Evolutionary conservation across 2,797 vertebrate species (phyloP), one percentile per base, ranked within the genome.

Genomic region (Tamandua tetradactyla): DNA sequence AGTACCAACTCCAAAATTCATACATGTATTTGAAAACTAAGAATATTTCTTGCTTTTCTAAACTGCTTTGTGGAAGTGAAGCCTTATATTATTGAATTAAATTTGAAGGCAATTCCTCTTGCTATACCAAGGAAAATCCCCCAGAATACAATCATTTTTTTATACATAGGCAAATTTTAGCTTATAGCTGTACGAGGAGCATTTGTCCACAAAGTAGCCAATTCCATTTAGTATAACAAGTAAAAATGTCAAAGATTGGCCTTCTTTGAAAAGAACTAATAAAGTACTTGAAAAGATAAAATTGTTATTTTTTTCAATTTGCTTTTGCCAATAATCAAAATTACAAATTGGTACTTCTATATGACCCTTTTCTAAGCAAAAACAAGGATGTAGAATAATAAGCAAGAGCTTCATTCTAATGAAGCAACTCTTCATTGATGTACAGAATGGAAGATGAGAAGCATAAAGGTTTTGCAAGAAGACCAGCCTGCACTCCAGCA

Each of bases 211-310:
- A 71, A 6, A 64, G n/a, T 49, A 18, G 7, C 3, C 32, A 93
- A 81, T 59, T 57, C 49, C 30, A 68, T 71, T 78, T 91, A 94
- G n/a, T 74, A 35, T 49, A 44, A 20, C 78, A 92, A 47, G 68
- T 32, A 88, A 89, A 71, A 83, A 68, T 27, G 62, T 76, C 80
- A 85, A 40, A 90, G 18, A 55, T 47, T 30, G 27, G 32, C 27
- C 44, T 75, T 44, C 35, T 94, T 88, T 82, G 37, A 94, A 94
- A 96, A 87, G 69, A 93, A 78, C 89, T 96, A 92, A 75, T 82
- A 89, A 93, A 94, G 57, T 64, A 32, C 25, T 90, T 42, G 59
- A 86, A 47, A 90, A 85, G 62, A 85, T 7, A 94, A 89, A 93
- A 89, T 17, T 83, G 30, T 71, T 27, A 75, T 82, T 94, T 87